phyloP scores from a whole-genome alignment of 2,797 vertebrate genomes.

The Channallabes apus region DNA sequence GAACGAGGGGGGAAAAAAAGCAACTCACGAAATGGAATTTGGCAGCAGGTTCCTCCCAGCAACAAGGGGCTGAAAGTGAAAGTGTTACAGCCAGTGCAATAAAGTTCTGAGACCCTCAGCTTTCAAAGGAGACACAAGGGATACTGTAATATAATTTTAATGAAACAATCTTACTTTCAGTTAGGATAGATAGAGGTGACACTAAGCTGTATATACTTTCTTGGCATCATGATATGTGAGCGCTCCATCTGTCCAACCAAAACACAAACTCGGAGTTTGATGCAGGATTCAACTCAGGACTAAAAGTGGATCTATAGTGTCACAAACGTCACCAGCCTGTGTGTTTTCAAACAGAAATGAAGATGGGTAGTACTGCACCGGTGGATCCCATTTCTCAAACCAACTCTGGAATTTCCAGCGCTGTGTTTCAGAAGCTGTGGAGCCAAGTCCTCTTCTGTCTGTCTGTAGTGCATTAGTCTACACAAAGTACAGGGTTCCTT shows the following conservation, averaged over 20 bases:
- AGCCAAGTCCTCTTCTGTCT: background rate
- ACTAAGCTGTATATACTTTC: conserved; percentile 10
- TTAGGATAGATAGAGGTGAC: conserved; percentile 18
- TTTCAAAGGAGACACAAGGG: conserved; percentile 15
- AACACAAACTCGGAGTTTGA: background rate
- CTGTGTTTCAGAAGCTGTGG: background rate
- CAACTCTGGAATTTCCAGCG: background rate
- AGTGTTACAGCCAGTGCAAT: conserved; percentile 17
- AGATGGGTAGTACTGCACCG: background rate
- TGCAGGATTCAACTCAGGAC: background rate
- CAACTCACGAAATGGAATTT: conserved; percentile 37
- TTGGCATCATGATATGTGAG: background rate
- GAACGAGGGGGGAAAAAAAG: conserved; percentile 31
- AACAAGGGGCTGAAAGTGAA: conserved; percentile 34
- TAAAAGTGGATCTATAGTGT: background rate
- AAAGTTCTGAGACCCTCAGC: conserved; percentile 25
- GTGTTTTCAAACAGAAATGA: background rate
- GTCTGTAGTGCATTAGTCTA: background rate
- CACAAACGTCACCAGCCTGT: background rate
- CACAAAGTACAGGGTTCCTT: background rate
- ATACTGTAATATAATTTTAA: conserved; percentile 31
- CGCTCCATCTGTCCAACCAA: background rate
- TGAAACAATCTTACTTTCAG: conserved; percentile 31
- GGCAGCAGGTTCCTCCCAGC: conserved; percentile 29
- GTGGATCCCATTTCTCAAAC: background rate